Conservation (phyloP, 2,888 invertebrate genomes). For the Tetrapedia diversipes region DNA sequence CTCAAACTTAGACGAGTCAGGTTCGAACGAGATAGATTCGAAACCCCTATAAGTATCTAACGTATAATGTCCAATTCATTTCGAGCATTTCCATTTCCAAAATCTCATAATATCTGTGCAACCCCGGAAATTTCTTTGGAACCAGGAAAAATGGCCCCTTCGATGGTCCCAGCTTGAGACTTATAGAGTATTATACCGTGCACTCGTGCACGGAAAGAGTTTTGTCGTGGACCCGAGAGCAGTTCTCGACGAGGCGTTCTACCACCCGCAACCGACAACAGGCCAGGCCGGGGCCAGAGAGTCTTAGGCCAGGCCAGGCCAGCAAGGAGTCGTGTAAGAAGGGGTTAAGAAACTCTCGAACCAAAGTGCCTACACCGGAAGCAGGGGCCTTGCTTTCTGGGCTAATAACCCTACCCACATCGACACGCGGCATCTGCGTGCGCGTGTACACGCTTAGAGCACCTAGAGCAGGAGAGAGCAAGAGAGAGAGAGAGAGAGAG, state of each 20-base stretch:
- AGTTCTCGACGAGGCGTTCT: constrained; percentile 55
- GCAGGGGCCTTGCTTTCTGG: constrained; percentile 83
- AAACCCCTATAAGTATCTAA: no score
- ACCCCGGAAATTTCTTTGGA: no score
- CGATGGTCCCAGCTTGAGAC: no score
- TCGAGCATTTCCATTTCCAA: no score
- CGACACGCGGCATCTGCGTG: constrained; percentile 76
- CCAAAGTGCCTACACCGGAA: constrained; percentile 82
- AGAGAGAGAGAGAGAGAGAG: constrained; percentile 2
- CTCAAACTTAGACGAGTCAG: no score
- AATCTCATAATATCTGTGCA: no score
- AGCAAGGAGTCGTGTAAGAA: constrained; percentile 75
- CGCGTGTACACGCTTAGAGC: constrained; percentile 69
- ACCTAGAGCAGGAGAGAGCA: constrained; percentile 32
- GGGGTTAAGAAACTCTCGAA: constrained; percentile 83
- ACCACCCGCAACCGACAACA: constrained; percentile 73
- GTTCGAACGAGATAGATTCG: no score
- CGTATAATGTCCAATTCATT: no score
- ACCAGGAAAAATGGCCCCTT: no score
- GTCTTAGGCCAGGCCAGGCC: constrained; percentile 71
- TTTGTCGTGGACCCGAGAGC: constrained; percentile 42
- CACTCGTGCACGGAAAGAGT: constrained; percentile 14
- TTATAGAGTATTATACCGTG: no score
- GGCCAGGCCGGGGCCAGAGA: constrained; percentile 67
- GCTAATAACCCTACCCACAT: constrained; percentile 83